These are phyloP conservation scores for Indicator indicator DNA, from an alignment of 2,113 vertebrate genomes.

Conservation along the genomic window DNA sequence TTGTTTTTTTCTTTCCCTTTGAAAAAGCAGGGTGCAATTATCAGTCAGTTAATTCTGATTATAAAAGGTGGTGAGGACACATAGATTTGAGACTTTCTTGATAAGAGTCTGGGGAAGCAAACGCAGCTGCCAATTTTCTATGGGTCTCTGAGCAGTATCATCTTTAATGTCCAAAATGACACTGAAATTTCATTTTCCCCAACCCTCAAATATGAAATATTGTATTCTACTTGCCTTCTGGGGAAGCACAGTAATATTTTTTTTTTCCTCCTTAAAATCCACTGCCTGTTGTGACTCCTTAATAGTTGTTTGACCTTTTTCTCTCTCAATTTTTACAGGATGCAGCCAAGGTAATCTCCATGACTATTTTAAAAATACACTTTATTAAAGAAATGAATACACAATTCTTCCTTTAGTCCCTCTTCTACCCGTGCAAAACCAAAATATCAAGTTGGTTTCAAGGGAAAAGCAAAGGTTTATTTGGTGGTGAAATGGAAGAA, in stretches of 20 bases:
- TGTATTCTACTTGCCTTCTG: conserved; percentile 10
- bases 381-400: conserved; percentile 18
- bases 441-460: conserved; percentile 11
- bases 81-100: background rate
- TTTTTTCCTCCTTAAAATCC: background rate
- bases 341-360: background rate
- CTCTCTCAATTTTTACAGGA: background rate
- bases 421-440: background rate
- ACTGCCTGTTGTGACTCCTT: background rate
- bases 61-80: fast-evolving
- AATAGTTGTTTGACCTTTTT: background rate
- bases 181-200: conserved; percentile 19
- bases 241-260: background rate
- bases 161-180: background rate
- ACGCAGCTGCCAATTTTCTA: background rate
- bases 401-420: background rate
- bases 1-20: background rate
- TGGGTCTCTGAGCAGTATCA: background rate
- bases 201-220: conserved; percentile 4
- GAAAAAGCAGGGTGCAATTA: background rate
- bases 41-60: background rate
- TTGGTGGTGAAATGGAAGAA: background rate
- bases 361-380: background rate
- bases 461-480: background rate
- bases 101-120: background rate